A percentile compares a stretch with the other conserved stretches of the same genome.
phyloP scores from a whole-genome alignment of 2,888 invertebrate genomes.

The Lampropteryx suffumata region DNA sequence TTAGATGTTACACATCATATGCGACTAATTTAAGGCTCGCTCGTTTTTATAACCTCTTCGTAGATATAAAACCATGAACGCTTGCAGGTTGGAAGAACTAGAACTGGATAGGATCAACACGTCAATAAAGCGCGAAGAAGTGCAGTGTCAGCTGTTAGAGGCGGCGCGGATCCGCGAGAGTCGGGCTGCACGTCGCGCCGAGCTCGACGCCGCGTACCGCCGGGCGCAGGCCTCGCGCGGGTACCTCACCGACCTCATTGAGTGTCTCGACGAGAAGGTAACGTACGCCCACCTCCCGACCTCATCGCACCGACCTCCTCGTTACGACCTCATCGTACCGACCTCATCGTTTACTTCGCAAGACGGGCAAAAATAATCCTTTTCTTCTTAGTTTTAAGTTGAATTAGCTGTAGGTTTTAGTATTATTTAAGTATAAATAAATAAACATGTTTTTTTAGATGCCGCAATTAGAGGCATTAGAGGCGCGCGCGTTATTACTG shows the following conservation, averaged over 20 bases:
- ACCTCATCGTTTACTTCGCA: no score
- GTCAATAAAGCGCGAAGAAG: constrained; percentile 65
- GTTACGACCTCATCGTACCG: no score
- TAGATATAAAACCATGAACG: no score
- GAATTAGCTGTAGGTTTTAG: no score
- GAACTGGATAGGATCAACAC: constrained; percentile 55
- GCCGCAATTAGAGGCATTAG: constrained; percentile 89
- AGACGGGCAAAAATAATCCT: no score
- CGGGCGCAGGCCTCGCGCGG: constrained; percentile 98
- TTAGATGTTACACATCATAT: no score
- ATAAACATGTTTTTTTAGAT: constrained; percentile 76
- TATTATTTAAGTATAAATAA: no score
- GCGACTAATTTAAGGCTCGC: no score
- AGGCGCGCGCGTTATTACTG: constrained; percentile 89
- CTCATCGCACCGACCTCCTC: no score
- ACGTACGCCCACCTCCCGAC: neutral
- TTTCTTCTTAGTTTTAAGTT: no score
- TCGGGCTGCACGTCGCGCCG: constrained; percentile 67
- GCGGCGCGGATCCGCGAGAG: constrained; percentile 62
- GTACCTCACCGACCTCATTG: constrained; percentile 97
- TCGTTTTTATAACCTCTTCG: no score
- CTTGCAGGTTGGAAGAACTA: constrained; percentile 55
- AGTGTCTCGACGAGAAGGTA: constrained; percentile 98
- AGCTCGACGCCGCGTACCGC: constrained; percentile 91
- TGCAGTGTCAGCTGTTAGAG: constrained; percentile 48